Conservation (phyloP, 2,113 vertebrate genomes). For the Coryphaenoides rupestris region DNA sequence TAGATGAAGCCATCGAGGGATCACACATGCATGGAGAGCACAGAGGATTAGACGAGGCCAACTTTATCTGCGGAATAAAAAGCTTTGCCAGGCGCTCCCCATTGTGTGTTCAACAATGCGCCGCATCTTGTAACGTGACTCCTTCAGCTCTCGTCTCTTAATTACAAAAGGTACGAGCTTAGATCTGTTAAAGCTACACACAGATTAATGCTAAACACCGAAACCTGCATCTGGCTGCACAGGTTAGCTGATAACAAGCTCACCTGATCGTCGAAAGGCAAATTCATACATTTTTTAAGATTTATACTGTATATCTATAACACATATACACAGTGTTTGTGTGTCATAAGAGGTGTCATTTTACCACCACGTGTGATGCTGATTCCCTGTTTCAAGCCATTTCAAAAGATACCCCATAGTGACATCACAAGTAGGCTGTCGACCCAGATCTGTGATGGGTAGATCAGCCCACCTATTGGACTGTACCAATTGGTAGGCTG, state of each 20-base stretch:
- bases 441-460: no score
- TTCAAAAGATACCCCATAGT: no score
- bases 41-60: constrained; percentile 36
- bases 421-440: no score
- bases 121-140: constrained; percentile 51
- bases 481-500: no score
- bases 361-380: no score
- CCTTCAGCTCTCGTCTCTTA: constrained; percentile 42
- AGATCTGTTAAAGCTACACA: no score
- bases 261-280: constrained; percentile 5
- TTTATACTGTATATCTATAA: constrained; percentile 41
- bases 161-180: constrained; percentile 45
- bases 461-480: no score
- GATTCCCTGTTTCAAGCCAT: no score
- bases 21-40: constrained; percentile 34
- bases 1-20: constrained; percentile 37
- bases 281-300: neutral
- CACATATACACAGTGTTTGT: no score
- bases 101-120: constrained; percentile 54
- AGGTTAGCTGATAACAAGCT: constrained; percentile 17
- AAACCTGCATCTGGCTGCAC: constrained; percentile 37
- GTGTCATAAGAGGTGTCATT: no score
- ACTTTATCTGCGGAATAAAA: constrained; percentile 42
- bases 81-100: constrained; percentile 30
- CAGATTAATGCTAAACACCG: no score